Evolutionary conservation across 2,113 vertebrate genomes (phyloP).

Genomic region (Thoracochromis brauschi): DNA sequence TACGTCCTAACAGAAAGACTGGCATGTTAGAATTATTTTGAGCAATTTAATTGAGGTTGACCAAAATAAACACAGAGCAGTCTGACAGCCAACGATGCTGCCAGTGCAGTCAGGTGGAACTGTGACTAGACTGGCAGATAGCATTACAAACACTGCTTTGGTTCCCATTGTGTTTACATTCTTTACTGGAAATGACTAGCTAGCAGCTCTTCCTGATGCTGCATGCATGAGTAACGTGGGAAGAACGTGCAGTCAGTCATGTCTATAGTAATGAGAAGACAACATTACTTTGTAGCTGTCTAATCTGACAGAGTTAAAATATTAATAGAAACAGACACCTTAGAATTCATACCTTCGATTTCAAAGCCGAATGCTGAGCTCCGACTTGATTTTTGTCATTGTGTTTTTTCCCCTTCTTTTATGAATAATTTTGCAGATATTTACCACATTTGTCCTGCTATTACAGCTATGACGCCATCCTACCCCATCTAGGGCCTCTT

Average conservation of each 20-base stretch:
- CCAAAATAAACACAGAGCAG: neutral
- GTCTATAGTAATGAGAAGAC: neutral
- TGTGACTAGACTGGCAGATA: neutral
- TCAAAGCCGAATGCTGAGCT: neutral
- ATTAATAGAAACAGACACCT: neutral
- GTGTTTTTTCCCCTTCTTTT: neutral
- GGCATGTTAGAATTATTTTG: neutral
- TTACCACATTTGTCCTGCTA: neutral
- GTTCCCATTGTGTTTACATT: neutral
- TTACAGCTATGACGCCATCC: neutral
- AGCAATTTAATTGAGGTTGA: neutral
- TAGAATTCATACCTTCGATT: neutral
- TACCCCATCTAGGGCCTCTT: slow-evolving; percentile 94
- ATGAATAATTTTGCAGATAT: neutral
- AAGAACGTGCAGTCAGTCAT: neutral
- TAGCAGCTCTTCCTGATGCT: neutral
- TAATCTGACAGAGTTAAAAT: neutral
- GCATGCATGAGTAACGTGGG: neutral
- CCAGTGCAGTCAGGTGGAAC: neutral
- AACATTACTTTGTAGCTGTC: neutral
- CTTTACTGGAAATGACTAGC: neutral
- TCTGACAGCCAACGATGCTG: neutral
- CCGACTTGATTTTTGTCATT: neutral
- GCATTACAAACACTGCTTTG: neutral
- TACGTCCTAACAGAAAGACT: neutral